These are phyloP conservation scores for Colinus virginianus DNA, from an alignment of 2,113 vertebrate species.

Conservation along the genomic window DNA sequence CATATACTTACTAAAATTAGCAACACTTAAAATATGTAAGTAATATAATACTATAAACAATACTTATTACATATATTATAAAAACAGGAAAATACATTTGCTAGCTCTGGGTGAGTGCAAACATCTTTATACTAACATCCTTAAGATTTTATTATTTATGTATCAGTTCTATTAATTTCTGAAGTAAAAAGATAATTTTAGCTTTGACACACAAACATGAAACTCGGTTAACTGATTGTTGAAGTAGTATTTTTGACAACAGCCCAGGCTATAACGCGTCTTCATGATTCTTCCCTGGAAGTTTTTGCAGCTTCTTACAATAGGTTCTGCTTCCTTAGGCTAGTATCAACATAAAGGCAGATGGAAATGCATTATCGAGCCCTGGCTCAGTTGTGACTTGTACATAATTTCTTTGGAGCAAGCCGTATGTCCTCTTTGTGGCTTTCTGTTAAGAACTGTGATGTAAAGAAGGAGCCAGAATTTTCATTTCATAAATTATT, in stretches of 20 bases:
- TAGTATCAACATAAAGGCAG: background rate
- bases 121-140: background rate
- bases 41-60: background rate
- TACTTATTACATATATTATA: background rate
- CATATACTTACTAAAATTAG: background rate
- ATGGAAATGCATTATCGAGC: background rate
- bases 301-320: background rate
- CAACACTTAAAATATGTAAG: background rate
- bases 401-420: background rate
- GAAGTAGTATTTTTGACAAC: background rate
- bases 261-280: background rate
- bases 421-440: background rate
- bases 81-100: background rate
- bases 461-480: background rate
- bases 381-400: background rate
- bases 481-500: background rate
- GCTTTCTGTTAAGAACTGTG: background rate
- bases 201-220: background rate
- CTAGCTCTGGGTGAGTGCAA: background rate
- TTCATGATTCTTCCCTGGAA: background rate
- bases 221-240: background rate
- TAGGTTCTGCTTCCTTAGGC: background rate
- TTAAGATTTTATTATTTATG: background rate
- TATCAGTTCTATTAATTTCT: background rate
- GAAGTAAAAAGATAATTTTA: background rate